Base-by-base conservation (phyloP, 1,140 invertebrate species). In the Radopholus similis region DNA sequence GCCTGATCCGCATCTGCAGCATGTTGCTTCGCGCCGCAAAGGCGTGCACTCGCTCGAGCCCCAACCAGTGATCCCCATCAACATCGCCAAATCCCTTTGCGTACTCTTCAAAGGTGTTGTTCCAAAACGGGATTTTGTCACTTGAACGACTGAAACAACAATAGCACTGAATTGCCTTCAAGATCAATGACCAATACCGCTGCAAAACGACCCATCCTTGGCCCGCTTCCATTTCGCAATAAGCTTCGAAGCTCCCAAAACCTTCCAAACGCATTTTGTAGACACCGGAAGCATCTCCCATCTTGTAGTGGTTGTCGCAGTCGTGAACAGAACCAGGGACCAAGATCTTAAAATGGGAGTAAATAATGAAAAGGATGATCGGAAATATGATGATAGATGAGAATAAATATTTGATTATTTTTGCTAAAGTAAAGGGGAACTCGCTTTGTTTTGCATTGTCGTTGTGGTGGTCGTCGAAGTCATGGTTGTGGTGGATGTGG, bases 201-300 rank as follows among this genome's bases (percentile, higher is more conserved):
- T 60, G 57, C 26, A 32, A 37, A 60, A 60, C 57, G 26, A 60
- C 40, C 57, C 57, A 60, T 18, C 57, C 57, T n/a, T 60, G n/a
- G 4, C 40, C 57, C n/a, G 57, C 4, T 23, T 60, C 57, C 57
- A 60, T 60, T 18, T 35, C 30, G 40, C 57, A 60, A 60, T 60
- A 35, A 9, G 57, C 57, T 30, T 60, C 21, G 30, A 60, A 60
- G 40, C 40, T 18, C 13, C 34, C 57, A n/a, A 42, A 60, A 35
- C 44, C 30, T 6, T 32, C 34, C 1, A 60, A 38, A 21, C 18
- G 21, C 38, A 60, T 30, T 37, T 60, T 18, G 30, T 60, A 37
- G 13, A 37, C 37, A 18, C 57, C 57, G 2, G 57, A 40, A 5
- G 18, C 37, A 30, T 60, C 40, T 11, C 57, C 57, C 2, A 30